A percentile compares a stretch with the other conserved stretches of the same genome.
These are phyloP conservation scores for Sabatieria punctata DNA, from an alignment of 2,888 invertebrate genomes.

Conservation along the genomic window DNA sequence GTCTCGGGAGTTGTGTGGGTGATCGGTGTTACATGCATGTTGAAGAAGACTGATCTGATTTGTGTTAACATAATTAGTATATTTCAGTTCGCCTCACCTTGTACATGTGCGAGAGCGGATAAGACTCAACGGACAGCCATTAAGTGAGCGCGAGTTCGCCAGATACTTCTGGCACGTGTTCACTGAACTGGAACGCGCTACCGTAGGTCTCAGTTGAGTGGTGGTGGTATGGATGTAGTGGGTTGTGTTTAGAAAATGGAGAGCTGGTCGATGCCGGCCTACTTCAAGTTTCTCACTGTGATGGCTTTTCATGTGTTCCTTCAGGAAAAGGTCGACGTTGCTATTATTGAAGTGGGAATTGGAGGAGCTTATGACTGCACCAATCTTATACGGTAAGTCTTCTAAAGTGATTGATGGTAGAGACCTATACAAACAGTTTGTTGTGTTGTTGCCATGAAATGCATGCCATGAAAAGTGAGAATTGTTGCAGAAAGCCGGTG, in stretches of 20 bases:
- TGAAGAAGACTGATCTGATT: too few relatives aligned
- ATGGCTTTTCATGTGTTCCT: conserved; percentile 75
- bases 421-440: neutral
- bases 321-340: conserved; percentile 46
- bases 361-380: conserved; percentile 87
- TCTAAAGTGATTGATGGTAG: neutral
- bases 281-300: conserved; percentile 82
- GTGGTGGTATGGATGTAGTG: conserved; percentile 19
- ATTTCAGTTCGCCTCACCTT: conserved; percentile 91
- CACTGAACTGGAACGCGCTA: conserved; percentile 36
- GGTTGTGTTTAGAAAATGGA: conserved; percentile 1
- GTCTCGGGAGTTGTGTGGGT: too few relatives aligned
- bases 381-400: conserved; percentile 57
- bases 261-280: conserved; percentile 41
- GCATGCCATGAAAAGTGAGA: too few relatives aligned
- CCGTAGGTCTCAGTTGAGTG: conserved; percentile 13
- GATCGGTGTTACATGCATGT: too few relatives aligned
- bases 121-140: conserved; percentile 60
- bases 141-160: conserved; percentile 55
- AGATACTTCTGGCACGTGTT: conserved; percentile 62
- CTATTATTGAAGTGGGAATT: conserved; percentile 87
- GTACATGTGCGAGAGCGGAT: conserved; percentile 78
- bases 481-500: conserved; percentile 48
- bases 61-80: too few relatives aligned
- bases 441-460: conserved; percentile 25